Evolutionary conservation across 2,888 invertebrate genomes (phyloP), one percentile per base, ranked within the genome.

Genomic region (Danaus chrysippus): DNA sequence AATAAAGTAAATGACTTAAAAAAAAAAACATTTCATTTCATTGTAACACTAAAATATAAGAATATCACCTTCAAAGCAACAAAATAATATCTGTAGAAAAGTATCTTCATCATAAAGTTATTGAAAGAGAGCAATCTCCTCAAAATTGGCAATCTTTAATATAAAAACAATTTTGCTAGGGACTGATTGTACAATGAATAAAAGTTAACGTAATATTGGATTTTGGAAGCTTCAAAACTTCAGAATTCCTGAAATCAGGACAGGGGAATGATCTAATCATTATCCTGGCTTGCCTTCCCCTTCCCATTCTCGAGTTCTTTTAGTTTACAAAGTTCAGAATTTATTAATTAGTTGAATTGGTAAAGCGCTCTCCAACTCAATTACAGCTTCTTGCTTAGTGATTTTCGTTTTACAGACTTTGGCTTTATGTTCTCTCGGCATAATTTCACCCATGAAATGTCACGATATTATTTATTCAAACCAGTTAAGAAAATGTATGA

Each of bases 271-370:
- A 64, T 71, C 70, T 68, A 68, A 68, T 72, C 70, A 73, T 73
- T 70, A 72, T 71, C 67, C 70, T 17, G 17, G 61, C 63, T 65
- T 57, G 67, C 68, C 71, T 71, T 70, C 68, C 53, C 58, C 62
- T 66, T 67, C 66, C 64, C 58, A 66, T 58, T 66, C 63, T 42
- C 59, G 66, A 72, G 69, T 73, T 71, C 70, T 71, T 73, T 70
- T 68, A 67, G 61, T 62, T 68, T 34, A 55, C 10, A 58, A 68
- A 73, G 70, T 76, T 76, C 65, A 70, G 63, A 73, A 75, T 34
- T 34, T 34, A 76, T 75, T 75, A 75, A 75, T 76, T 73, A 76
- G 70, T 68, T 53, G 66, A 69, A 72, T 71, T 69, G 71, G 63
- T 62, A 68, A 68, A 69, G 67, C 71, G 66, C 65, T 64, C 67